Evolutionary conservation across 2,113 vertebrate genomes (phyloP).

Genomic region (Eretmochelys imbricata): DNA sequence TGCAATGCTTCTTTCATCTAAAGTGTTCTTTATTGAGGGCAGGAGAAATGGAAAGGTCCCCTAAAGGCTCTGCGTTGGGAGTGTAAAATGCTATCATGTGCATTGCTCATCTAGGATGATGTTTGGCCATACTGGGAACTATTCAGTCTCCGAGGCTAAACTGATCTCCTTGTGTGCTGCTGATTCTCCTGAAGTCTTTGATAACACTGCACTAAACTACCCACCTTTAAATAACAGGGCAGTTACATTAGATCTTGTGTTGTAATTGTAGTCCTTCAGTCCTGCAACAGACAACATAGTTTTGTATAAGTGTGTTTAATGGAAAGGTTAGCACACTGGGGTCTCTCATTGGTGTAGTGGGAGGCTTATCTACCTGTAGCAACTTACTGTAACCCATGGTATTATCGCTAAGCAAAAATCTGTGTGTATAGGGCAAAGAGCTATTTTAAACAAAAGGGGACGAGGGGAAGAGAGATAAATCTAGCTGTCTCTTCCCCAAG

Average conservation of each 20-base stretch:
- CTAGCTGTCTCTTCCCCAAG: background rate
- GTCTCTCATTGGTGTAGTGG: background rate
- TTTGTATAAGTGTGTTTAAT: background rate
- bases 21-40: background rate
- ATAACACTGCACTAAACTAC: background rate
- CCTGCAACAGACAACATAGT: background rate
- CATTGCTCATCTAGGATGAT: slow-evolving; percentile 18
- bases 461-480: background rate
- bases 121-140: background rate
- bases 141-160: background rate
- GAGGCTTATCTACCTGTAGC: background rate
- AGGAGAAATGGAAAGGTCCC: background rate
- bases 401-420: background rate
- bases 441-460: background rate
- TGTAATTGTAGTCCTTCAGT: background rate
- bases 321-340: background rate
- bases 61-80: slow-evolving; percentile 2
- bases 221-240: background rate
- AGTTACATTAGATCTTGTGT: slow-evolving; percentile 1
- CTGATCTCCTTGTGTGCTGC: background rate
- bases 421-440: background rate
- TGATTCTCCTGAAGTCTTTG: background rate
- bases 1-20: background rate
- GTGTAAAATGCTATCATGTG: background rate
- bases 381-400: background rate